Base-by-base conservation (phyloP, 2,888 invertebrate genomes). In the Tipula helvola region DNA sequence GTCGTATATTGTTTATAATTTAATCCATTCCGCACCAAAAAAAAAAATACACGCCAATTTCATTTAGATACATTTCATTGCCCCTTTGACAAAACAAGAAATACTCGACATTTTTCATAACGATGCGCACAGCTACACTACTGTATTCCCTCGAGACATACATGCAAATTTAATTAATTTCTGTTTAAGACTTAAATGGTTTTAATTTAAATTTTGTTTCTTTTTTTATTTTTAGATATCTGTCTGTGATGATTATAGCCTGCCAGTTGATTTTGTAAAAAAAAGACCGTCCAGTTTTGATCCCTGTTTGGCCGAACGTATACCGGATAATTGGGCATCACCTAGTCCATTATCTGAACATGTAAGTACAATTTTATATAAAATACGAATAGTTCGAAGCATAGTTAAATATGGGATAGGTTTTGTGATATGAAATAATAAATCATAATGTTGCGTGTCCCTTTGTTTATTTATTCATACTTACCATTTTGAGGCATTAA, bases 181-280 rank as follows among this genome's bases (percentile, higher is more conserved):
- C 28, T 84, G 84, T 84, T 84, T 16, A 84, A 84, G 13, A 84
- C 5, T 84, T 39, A 71, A 71, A 57, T 86, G n/a, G 86, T 87
- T 86, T 85, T 18, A 36, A 85, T 57, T 57, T 71, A 18, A 18
- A 4, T 42, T 85, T 41, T 39, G 12, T 87, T 85, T 86, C 71
- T 85, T 87, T 87, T 88, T 87, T 87, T 88, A 89, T 87, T 93
- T 95, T 3, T 93, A 97, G 96, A 95, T 96, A 90, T 95, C 96
- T 88, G 93, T 97, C 89, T 96, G 96, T 92, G 96, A 97, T 90
- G 96, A 97, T 91, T 97, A 97, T 92, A 96, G 96, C 92, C 93
- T 96, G 89, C 97, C 97, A 86, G 95, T 96, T 89, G 97, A 97
- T 92, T 96, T 96, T 91, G 95, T 96, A 88, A 96, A 94, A 90